Evolutionary conservation across 1,140 invertebrate species (phyloP).

Genomic region (Drosophila burlai): DNA sequence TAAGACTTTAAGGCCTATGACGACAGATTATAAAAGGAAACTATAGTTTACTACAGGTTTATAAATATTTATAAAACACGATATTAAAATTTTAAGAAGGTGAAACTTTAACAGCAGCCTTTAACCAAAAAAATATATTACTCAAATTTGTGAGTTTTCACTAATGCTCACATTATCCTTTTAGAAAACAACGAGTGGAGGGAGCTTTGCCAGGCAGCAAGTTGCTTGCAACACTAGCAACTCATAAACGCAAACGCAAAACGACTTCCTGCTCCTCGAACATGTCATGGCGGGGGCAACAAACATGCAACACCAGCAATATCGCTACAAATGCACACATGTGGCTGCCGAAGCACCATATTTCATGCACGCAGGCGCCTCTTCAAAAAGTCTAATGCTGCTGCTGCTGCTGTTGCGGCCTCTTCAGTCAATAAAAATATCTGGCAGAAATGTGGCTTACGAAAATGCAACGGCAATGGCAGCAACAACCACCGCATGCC

Average conservation of each 20-base stretch:
- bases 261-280: constrained; percentile 81
- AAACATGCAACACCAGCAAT: constrained; percentile 61
- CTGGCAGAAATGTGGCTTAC: constrained; percentile 70
- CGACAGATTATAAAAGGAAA: background rate
- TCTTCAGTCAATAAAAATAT: constrained; percentile 80
- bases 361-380: constrained; percentile 80
- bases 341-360: constrained; percentile 51
- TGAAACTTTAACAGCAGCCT: background rate
- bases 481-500: constrained; percentile 63
- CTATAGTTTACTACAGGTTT: accelerated
- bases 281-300: constrained; percentile 66
- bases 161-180: constrained; percentile 16
- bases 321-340: constrained; percentile 33
- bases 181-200: constrained; percentile 45
- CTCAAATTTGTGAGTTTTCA: background rate
- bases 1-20: too few relatives aligned
- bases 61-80: background rate
- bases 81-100: background rate
- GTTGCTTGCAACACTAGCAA: constrained; percentile 69
- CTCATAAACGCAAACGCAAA: constrained; percentile 78
- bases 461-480: constrained; percentile 45
- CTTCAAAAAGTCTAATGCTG: constrained; percentile 63
- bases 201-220: constrained; percentile 54
- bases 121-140: background rate
- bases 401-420: constrained; percentile 55